Conservation (phyloP, 2,113 vertebrate species). For the Tursiops truncatus region DNA sequence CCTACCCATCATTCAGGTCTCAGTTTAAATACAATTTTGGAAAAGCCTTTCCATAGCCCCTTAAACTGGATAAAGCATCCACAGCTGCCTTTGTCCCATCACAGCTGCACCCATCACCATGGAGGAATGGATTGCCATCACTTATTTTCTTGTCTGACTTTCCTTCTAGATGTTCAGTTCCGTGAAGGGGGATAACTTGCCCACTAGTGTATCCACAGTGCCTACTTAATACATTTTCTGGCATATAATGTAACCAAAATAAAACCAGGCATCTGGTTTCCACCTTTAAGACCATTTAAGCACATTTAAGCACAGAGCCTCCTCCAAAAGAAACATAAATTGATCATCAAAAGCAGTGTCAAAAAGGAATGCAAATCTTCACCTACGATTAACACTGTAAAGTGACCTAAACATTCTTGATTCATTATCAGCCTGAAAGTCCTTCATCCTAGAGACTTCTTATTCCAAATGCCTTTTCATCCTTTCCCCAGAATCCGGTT, state of each 20-base stretch:
- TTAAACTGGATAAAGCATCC: not conserved
- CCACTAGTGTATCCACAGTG: not conserved
- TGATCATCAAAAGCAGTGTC: not conserved
- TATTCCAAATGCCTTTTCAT: not conserved
- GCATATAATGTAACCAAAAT: not conserved
- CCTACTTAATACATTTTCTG: not conserved
- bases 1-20: not conserved
- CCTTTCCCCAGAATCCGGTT: constrained; percentile 1
- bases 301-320: not conserved
- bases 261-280: not conserved
- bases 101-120: not conserved
- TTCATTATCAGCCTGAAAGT: not conserved
- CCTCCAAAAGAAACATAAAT: not conserved
- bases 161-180: not conserved
- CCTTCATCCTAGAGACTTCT: not conserved
- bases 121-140: not conserved
- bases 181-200: not conserved
- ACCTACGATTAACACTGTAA: not conserved
- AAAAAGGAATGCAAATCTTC: constrained; percentile 28
- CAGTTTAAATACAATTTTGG: constrained; percentile 18
- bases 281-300: not conserved
- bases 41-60: not conserved
- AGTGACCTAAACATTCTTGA: not conserved
- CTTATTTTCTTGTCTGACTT: not conserved
- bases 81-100: not conserved